phyloP scores from a whole-genome alignment of 2,797 vertebrate species.

The Siniperca scherzeri region DNA sequence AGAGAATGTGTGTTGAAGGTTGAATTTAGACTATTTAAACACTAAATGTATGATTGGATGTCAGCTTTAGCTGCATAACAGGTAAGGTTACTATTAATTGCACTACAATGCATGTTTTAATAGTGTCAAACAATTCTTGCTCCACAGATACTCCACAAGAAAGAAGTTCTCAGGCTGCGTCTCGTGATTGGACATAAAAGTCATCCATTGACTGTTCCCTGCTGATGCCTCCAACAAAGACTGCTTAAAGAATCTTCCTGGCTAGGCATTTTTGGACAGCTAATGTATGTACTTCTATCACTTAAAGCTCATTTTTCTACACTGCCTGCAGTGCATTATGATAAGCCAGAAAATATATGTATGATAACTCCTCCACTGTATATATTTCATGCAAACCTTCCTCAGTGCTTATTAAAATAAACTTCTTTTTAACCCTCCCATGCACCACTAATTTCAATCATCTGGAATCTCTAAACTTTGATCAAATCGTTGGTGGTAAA shows the following conservation, averaged over 20 bases:
- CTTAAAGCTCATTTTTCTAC: slow-evolving; percentile 9
- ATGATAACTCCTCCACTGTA: background rate
- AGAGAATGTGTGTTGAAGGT: slow-evolving; percentile 17
- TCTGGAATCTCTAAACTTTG: slow-evolving; percentile 56
- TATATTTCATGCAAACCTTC: slow-evolving; percentile 30
- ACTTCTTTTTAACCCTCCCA: slow-evolving; percentile 28
- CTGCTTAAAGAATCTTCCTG: background rate
- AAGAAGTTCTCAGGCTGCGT: slow-evolving; percentile 18
- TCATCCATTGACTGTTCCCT: slow-evolving; percentile 7
- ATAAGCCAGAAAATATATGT: slow-evolving; percentile 12
- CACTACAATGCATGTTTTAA: slow-evolving; percentile 10
- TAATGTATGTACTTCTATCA: slow-evolving; percentile 31
- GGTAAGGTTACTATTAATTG: background rate
- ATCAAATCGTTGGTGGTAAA: slow-evolving; percentile 46
- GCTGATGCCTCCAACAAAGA: slow-evolving; percentile 24
- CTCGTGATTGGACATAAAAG: slow-evolving; percentile 10
- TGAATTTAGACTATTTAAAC: background rate
- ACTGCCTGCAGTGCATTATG: slow-evolving; percentile 12
- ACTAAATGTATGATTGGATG: slow-evolving; percentile 26
- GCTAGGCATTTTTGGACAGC: slow-evolving; percentile 18
- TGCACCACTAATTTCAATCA: slow-evolving; percentile 59
- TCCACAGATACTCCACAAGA: slow-evolving; percentile 41
- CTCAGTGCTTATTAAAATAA: slow-evolving; percentile 42
- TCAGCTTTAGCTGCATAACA: slow-evolving; percentile 13
- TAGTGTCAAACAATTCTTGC: slow-evolving; percentile 36